These are phyloP conservation scores for Calonectris borealis DNA, from an alignment of 2,113 vertebrate genomes.

Conservation along the genomic window DNA sequence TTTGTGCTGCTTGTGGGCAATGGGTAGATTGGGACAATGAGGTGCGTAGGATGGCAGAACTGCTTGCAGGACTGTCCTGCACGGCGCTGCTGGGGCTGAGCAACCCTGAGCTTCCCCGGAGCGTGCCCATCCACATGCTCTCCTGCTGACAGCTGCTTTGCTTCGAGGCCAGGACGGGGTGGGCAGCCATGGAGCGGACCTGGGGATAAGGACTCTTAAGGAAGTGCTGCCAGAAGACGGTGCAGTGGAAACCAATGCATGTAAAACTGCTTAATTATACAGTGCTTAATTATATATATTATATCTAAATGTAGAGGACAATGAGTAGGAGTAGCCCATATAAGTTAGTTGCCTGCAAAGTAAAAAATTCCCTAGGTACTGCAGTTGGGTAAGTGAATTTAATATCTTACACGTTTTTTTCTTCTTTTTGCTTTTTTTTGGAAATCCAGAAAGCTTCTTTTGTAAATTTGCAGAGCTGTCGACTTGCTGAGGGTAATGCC, in stretches of 20 bases:
- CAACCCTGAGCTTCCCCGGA: not conserved
- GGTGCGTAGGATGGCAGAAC: not conserved
- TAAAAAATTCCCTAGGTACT: conserved; percentile 25
- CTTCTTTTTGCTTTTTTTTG: conserved; percentile 2
- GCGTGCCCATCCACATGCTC: fast-evolving
- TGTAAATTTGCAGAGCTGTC: not conserved
- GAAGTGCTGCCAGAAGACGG: not conserved
- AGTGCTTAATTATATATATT: conserved; percentile 19
- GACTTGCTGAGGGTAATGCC: not conserved
- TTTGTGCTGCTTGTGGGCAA: not conserved
- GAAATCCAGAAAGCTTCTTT: not conserved
- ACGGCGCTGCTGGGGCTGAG: fast-evolving
- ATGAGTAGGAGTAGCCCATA: conserved; percentile 59
- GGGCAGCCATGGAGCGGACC: not conserved
- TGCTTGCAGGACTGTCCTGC: not conserved
- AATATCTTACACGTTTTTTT: conserved; percentile 12
- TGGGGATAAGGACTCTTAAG: not conserved
- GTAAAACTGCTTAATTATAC: conserved; percentile 16
- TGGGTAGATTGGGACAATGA: not conserved
- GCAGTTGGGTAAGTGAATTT: conserved; percentile 49
- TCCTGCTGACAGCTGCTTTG: not conserved
- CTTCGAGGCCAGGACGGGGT: not conserved
- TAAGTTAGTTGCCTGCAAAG: conserved; percentile 46
- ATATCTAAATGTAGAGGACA: conserved; percentile 18
- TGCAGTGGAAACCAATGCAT: not conserved